These are phyloP conservation scores for Calonectris borealis DNA, from an alignment of 2,113 vertebrate species.

Conservation along the genomic window DNA sequence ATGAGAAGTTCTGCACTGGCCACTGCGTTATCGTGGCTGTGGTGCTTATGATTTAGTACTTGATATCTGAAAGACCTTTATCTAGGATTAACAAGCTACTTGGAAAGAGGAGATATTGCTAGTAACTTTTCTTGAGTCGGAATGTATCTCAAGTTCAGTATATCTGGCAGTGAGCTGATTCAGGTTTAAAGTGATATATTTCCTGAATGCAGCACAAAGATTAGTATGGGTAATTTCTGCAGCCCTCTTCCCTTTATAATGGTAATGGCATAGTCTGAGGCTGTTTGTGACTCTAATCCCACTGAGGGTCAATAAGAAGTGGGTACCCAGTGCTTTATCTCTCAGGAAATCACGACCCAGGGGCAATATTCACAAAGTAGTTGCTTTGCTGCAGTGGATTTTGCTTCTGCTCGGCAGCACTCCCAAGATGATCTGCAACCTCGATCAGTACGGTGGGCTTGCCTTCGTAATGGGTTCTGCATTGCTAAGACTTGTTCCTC, in stretches of 20 bases:
- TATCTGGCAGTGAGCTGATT: neutral
- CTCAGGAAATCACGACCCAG: neutral
- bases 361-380: neutral
- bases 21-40: neutral
- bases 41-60: neutral
- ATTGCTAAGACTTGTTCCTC: neutral
- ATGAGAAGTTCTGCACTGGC: neutral
- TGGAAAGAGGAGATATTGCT: neutral
- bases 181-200: neutral
- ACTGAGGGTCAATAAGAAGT: neutral
- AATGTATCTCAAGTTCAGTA: accelerated
- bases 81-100: neutral
- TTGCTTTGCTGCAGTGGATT: neutral
- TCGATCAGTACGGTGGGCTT: neutral
- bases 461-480: neutral
- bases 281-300: neutral
- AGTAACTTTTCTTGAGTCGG: neutral
- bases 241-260: neutral
- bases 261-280: neutral
- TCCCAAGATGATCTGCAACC: neutral
- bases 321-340: neutral
- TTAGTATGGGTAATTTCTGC: neutral
- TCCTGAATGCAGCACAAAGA: neutral
- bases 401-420: neutral
- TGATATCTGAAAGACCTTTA: neutral